Conservation (phyloP, 2,888 invertebrate genomes). For the Tricholauxania praeusta region DNA sequence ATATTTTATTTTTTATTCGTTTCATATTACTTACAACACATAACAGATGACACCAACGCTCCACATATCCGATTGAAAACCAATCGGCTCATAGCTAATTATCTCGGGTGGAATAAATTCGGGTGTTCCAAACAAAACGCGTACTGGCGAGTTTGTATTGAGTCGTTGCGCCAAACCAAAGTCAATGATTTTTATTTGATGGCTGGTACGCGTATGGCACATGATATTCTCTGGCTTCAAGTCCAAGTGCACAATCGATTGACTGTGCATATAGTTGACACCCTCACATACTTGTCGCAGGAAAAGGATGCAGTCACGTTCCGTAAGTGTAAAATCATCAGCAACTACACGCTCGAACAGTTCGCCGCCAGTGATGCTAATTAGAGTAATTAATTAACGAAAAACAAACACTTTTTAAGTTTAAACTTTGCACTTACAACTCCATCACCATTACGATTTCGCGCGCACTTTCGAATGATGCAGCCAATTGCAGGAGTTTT, state of each 20-base stretch:
- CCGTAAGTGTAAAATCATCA: conserved; percentile 92
- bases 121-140: conserved; percentile 88
- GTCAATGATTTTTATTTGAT: conserved; percentile 92
- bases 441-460: conserved; percentile 91
- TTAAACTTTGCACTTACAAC: conserved; percentile 76
- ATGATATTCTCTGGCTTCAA: conserved; percentile 97
- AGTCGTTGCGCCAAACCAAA: conserved; percentile 89
- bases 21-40: conserved; percentile 79
- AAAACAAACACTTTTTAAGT: not conserved
- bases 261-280: conserved; percentile 88
- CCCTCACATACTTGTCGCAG: conserved; percentile 93
- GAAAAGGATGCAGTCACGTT: conserved; percentile 86
- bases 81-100: conserved; percentile 89
- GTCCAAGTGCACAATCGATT: conserved; percentile 88
- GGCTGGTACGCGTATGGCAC: conserved; percentile 86
- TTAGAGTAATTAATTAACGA: not conserved
- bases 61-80: conserved; percentile 93
- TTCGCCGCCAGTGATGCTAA: conserved; percentile 92
- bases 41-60: conserved; percentile 94
- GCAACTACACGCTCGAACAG: conserved; percentile 93
- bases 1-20: not conserved
- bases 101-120: conserved; percentile 95
- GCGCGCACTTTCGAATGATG: conserved; percentile 81
- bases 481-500: conserved; percentile 84
- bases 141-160: conserved; percentile 75